Percentiles rank a stretch among this genome's conserved stretches.
phyloP scores from a whole-genome alignment of 2,113 vertebrate genomes.

The Antennarius striatus region DNA sequence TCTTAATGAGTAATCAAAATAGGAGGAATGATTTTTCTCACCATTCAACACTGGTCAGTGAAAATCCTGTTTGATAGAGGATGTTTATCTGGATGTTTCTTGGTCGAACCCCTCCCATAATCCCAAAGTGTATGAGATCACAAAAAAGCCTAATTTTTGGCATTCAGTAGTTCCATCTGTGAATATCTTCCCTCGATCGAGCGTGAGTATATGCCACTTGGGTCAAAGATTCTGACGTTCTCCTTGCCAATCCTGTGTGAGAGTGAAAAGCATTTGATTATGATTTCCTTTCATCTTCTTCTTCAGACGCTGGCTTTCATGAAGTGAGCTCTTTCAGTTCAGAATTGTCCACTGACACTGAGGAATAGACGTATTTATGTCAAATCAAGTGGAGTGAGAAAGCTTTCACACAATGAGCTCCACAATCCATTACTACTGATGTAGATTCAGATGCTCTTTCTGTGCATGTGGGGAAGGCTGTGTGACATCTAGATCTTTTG shows the following conservation, averaged over 20 bases:
- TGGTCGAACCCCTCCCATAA: no score
- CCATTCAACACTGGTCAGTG: conserved; percentile 11
- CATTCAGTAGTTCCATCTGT: conserved; percentile 42
- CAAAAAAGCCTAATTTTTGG: conserved; percentile 37
- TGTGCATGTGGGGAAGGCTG: conserved; percentile 6
- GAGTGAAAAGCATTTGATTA: conserved; percentile 46
- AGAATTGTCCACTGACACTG: conserved; percentile 47
- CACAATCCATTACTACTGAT: conserved; percentile 16
- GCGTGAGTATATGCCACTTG: conserved; percentile 30
- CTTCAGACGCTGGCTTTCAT: conserved; percentile 64
- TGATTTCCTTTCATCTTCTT: conserved; percentile 56
- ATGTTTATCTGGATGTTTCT: conserved; percentile 26
- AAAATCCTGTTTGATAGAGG: conserved; percentile 29
- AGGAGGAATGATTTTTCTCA: no score
- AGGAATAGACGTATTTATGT: conserved; percentile 48
- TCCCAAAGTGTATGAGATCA: conserved; percentile 40
- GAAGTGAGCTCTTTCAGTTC: conserved; percentile 41
- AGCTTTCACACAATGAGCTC: conserved; percentile 42
- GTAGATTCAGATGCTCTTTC: conserved; percentile 3
- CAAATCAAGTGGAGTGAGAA: conserved; percentile 31
- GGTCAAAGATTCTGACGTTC: conserved; percentile 31
- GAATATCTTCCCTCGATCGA: conserved; percentile 11
- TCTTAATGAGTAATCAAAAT: no score
- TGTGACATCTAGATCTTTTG: background rate
- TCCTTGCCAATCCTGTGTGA: conserved; percentile 13